Conservation (phyloP, 2,113 vertebrate species). For the Hippocampus barbouri region DNA sequence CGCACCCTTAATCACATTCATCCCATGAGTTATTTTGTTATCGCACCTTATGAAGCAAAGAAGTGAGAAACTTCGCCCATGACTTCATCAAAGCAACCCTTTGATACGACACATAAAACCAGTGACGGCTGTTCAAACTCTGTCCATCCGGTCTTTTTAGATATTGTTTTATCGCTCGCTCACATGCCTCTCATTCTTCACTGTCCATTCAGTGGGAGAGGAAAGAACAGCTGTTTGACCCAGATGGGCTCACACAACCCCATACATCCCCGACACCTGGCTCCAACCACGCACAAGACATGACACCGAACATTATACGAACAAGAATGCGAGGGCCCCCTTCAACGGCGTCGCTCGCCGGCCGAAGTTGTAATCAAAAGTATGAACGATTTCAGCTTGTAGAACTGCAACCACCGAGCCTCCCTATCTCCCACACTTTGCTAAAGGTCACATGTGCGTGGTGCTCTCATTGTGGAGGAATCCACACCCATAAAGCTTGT, state of each 20-base stretch:
- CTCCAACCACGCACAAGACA: slow-evolving; percentile 14
- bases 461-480: slow-evolving; percentile 34
- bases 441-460: slow-evolving; percentile 27
- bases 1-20: slow-evolving; percentile 15
- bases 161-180: slow-evolving; percentile 15
- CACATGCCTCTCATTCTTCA: slow-evolving; percentile 8
- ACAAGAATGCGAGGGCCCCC: slow-evolving; percentile 6
- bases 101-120: slow-evolving; percentile 22
- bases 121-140: slow-evolving; percentile 27
- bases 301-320: slow-evolving; percentile 11
- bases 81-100: slow-evolving; percentile 33
- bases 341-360: not conserved
- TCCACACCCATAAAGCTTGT: slow-evolving; percentile 26
- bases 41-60: slow-evolving; percentile 26
- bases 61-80: slow-evolving; percentile 21
- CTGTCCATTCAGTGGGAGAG: slow-evolving; percentile 16
- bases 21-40: slow-evolving; percentile 32
- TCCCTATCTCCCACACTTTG: slow-evolving; percentile 11
- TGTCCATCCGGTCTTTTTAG: slow-evolving; percentile 8
- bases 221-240: slow-evolving; percentile 49
- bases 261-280: slow-evolving; percentile 29
- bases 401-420: not conserved
- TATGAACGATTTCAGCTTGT: not conserved
- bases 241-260: slow-evolving; percentile 20
- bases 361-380: not conserved